Conservation (phyloP, 37 sponge, comb jelly and placozoan genomes). For the Bolinopsis microptera region DNA sequence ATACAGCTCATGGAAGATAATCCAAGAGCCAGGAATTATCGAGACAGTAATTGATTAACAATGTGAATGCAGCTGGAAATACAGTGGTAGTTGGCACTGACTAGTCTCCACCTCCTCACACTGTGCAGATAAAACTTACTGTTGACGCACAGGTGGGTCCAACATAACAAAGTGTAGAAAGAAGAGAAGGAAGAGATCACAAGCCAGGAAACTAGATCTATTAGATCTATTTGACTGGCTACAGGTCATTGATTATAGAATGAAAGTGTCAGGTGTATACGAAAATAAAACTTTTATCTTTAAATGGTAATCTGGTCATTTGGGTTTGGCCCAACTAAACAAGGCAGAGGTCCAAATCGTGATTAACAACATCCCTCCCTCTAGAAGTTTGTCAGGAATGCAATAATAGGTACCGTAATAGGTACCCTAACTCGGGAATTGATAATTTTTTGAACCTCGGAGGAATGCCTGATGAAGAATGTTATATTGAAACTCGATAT, state of each 20-base stretch:
- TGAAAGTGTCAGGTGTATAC: not conserved
- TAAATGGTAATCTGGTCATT: not conserved
- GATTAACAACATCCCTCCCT: not conserved
- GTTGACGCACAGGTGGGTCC: no score
- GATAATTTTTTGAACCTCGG: not conserved
- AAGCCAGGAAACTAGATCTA: no score
- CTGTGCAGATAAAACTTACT: no score
- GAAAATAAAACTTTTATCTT: not conserved
- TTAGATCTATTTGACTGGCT: no score
- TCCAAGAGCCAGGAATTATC: not conserved
- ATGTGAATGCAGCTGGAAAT: not conserved
- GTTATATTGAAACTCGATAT: not conserved
- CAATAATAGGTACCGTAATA: not conserved
- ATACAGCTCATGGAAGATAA: not conserved
- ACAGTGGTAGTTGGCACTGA: not conserved
- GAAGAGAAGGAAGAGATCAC: no score
- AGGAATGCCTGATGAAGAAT: not conserved
- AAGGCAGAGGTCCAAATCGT: not conserved
- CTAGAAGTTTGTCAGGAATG: not conserved
- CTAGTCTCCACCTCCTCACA: no score
- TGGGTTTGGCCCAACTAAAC: not conserved
- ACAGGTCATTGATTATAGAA: no score
- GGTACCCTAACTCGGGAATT: not conserved
- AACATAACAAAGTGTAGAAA: no score
- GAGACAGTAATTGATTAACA: not conserved